phyloP scores from a whole-genome alignment of 2,797 vertebrate genomes.

The Atherinosoma microstoma region DNA sequence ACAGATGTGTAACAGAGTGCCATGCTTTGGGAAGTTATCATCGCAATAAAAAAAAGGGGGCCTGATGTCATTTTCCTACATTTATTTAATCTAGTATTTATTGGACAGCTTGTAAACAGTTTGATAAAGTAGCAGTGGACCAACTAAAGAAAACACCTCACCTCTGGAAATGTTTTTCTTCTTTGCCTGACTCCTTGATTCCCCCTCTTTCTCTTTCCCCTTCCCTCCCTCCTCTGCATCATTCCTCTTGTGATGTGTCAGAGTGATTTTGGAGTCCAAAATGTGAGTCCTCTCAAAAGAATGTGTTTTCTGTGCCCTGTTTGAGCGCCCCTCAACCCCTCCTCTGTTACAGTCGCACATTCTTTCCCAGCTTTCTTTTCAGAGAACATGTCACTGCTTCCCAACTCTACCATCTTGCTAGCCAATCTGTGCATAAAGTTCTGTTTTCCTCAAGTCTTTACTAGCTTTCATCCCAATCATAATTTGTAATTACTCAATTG shows the following conservation, averaged over 20 bases:
- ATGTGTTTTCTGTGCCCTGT: conserved; percentile 80
- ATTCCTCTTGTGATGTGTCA: conserved; percentile 81
- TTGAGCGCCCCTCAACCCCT: conserved; percentile 67
- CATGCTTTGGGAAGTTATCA: conserved; percentile 52
- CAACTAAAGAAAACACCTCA: conserved; percentile 36
- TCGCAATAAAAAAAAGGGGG: conserved; percentile 23
- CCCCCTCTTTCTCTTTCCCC: conserved; percentile 12
- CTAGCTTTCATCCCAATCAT: conserved; percentile 12
- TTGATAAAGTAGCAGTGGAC: conserved; percentile 28
- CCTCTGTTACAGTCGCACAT: conserved; percentile 64
- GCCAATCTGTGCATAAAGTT: conserved; percentile 14
- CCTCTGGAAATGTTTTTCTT: conserved; percentile 41
- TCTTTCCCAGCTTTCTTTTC: conserved; percentile 72
- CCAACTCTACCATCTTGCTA: conserved; percentile 35
- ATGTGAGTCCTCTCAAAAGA: conserved; percentile 86
- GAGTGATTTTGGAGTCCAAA: conserved; percentile 81
- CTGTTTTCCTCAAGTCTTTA: conserved; percentile 33
- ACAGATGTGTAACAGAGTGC: conserved; percentile 40
- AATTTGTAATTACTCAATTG: conserved; percentile 33
- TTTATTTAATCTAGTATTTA: conserved; percentile 34
- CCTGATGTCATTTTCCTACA: conserved; percentile 58
- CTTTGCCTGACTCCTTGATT: conserved; percentile 18
- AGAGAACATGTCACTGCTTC: conserved; percentile 46
- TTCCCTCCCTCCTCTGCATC: conserved; percentile 61
- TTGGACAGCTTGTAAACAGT: conserved; percentile 47